Base-by-base conservation (phyloP, 2,113 vertebrate species). In the Zosterops borbonicus region DNA sequence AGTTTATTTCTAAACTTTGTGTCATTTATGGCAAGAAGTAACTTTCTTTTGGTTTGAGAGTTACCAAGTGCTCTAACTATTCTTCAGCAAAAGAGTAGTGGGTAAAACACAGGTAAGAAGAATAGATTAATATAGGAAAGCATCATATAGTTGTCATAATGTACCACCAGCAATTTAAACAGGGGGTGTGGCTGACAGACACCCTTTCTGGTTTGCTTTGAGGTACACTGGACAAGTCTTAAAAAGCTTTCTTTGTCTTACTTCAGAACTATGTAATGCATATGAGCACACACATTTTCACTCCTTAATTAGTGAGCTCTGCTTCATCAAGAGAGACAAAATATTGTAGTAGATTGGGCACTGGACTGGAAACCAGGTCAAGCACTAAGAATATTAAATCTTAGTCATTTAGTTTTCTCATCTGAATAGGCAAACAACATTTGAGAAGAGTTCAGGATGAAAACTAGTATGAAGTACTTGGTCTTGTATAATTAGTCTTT, bases 321-420 rank as follows among this genome's bases (percentile, higher is more conserved):
- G 28, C 87, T 92, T 95, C 60, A 92, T 74, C 74, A 84, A 62
- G 71, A 65, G 76, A 67, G 37, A 69, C 46, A 83, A 88, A 94
- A 92, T 89, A 67, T 12, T 82, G 62, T 64, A 81, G 81, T 78
- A 75, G 90, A 33, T 70, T 77, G 50, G 33, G 75, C 68, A 60
- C 35, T 89, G 73, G 80, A 42, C 86, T 96, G 80, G 90, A 95
- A 97, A 96, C 59, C 81, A 67, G 88, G 86, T 95, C 94, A 81
- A 53, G 59, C 50, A 62, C 46, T 94, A 68, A 47, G 60, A 50
- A 83, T 83, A 87, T 92, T 65, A 53, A 86, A 62, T 90, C 52
- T 76, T 85, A 73, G 22, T 80, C 3, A 53, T 70, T 83, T 80
- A 20, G 39, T 90, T 93, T 94, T 90, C 55, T 83, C 60, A 58